Percentiles rank a stretch among this genome's conserved stretches.
Conservation (phyloP, 2,113 vertebrate species). For the Origma solitaria region DNA sequence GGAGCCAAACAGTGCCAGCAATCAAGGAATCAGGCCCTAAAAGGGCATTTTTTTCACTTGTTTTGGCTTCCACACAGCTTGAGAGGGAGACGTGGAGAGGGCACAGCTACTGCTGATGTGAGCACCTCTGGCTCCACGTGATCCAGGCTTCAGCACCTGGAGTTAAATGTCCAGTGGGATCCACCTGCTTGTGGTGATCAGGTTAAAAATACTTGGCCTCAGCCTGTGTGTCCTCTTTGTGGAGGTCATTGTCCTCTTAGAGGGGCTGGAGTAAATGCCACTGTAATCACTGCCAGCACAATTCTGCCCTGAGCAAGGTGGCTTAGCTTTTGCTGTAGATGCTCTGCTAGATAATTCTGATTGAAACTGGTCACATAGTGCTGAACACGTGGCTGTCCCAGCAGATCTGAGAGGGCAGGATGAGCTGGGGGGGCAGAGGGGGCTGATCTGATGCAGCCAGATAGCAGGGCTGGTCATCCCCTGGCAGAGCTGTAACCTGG, state of each 20-base stretch:
- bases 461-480: neutral
- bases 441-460: neutral
- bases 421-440: neutral
- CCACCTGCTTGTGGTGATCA: neutral
- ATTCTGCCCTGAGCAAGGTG: neutral
- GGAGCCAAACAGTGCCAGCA: neutral
- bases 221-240: neutral
- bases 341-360: neutral
- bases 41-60: neutral
- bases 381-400: neutral
- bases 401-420: neutral
- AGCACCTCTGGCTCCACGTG: neutral
- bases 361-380: neutral
- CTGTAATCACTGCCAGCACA: neutral
- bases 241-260: neutral
- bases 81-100: rapidly evolving
- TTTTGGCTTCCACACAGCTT: neutral
- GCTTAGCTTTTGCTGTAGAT: neutral
- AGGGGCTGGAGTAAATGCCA: neutral
- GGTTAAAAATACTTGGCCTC: neutral
- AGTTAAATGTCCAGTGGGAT: neutral
- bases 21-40: neutral
- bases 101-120: neutral
- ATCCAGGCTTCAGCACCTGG: neutral
- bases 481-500: neutral